These are phyloP conservation scores for Boloria euphrosyne DNA, from an alignment of 2,888 invertebrate species.

Conservation along the genomic window DNA sequence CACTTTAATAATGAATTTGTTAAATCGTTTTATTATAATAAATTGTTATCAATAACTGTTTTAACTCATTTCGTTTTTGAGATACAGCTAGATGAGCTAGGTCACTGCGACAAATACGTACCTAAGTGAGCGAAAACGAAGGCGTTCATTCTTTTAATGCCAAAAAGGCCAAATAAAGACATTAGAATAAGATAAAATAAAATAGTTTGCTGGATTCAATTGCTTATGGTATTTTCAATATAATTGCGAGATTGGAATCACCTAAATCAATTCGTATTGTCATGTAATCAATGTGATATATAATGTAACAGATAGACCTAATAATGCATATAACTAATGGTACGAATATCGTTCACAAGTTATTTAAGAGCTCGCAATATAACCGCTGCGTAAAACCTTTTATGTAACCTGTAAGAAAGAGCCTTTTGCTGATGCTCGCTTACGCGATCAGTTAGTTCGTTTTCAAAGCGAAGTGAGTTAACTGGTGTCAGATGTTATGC, in stretches of 20 bases:
- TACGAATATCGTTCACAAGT: conserved; percentile 20
- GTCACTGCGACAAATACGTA: conserved; percentile 33
- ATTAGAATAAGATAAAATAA: conserved; percentile 29
- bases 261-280: not conserved
- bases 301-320: conserved; percentile 16
- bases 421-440: conserved; percentile 17
- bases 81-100: conserved; percentile 44
- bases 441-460: conserved; percentile 20
- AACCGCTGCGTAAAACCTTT: not conserved
- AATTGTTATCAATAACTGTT: conserved; percentile 32
- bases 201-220: conserved; percentile 26
- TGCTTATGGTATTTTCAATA: conserved; percentile 19
- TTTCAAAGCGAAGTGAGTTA: conserved; percentile 45
- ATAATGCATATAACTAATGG: conserved; percentile 18
- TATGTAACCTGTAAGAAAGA: conserved; percentile 15
- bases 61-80: conserved; percentile 44
- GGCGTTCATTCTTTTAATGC: conserved; percentile 17
- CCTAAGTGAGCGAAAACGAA: conserved; percentile 13
- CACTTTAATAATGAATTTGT: conserved; percentile 35
- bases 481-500: conserved; percentile 56
- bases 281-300: conserved; percentile 30
- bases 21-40: conserved; percentile 33
- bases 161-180: conserved; percentile 24
- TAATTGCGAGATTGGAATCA: not conserved
- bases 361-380: conserved; percentile 14